These are phyloP conservation scores for Agelastica alni DNA, from an alignment of 2,888 invertebrate genomes.

Conservation along the genomic window DNA sequence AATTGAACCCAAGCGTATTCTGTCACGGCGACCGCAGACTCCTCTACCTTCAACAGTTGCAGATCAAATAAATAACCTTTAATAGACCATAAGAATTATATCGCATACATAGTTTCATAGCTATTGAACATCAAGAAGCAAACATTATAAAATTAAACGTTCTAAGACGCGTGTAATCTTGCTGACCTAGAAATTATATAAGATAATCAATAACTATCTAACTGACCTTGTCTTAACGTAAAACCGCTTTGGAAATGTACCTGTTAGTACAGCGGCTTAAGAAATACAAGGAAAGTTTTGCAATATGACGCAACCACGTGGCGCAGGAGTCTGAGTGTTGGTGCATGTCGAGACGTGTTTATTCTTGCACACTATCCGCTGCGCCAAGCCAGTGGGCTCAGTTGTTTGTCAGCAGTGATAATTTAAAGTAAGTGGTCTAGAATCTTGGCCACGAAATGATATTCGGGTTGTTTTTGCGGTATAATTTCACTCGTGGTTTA, in stretches of 20 bases:
- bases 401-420: too few relatives aligned
- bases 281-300: too few relatives aligned
- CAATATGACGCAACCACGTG: too few relatives aligned
- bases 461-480: too few relatives aligned
- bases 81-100: constrained; percentile 12
- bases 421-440: too few relatives aligned
- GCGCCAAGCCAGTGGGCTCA: too few relatives aligned
- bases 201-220: constrained; percentile 43
- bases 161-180: constrained; percentile 36
- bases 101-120: constrained; percentile 14
- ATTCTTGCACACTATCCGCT: too few relatives aligned
- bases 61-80: constrained; percentile 19
- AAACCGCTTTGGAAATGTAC: constrained; percentile 30
- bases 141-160: constrained; percentile 34
- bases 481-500: too few relatives aligned
- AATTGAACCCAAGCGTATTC: too few relatives aligned
- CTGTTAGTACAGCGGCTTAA: constrained; percentile 17
- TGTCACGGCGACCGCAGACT: constrained; percentile 9
- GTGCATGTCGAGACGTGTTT: too few relatives aligned
- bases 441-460: too few relatives aligned
- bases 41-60: constrained; percentile 2
- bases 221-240: constrained; percentile 38
- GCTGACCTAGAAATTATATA: constrained; percentile 45
- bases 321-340: too few relatives aligned
- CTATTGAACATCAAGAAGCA: constrained; percentile 20